Conservation (phyloP, 1,140 invertebrate genomes). For the Gryllus bimaculatus region DNA sequence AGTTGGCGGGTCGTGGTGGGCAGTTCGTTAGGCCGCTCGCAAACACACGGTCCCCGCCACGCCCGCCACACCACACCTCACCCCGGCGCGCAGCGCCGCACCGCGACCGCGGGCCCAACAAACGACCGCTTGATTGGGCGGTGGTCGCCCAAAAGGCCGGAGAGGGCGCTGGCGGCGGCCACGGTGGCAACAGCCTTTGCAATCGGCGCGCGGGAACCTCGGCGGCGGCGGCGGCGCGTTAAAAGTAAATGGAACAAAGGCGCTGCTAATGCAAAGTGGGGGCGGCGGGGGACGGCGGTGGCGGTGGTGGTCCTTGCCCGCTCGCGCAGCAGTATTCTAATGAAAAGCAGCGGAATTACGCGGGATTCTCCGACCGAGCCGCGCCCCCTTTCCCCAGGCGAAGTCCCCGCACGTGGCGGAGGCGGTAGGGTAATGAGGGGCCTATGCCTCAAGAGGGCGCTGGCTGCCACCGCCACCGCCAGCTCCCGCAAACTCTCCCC, state of each 20-base stretch:
- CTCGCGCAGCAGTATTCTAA: background rate
- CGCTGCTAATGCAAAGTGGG: background rate
- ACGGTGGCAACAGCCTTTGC: background rate
- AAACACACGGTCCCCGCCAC: no score
- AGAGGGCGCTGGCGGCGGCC: background rate
- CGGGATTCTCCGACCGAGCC: background rate
- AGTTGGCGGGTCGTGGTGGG: no score
- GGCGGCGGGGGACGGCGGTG: background rate
- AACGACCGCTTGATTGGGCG: background rate
- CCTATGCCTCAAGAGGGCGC: background rate
- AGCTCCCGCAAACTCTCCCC: background rate
- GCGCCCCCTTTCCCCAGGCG: background rate
- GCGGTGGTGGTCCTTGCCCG: background rate
- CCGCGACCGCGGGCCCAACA: background rate
- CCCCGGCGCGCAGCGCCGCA: background rate
- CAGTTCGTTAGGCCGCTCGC: no score
- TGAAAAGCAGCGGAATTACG: background rate
- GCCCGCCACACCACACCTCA: no score
- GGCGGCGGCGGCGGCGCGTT: background rate
- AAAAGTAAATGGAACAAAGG: slow-evolving; percentile 5
- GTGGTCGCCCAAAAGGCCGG: background rate
- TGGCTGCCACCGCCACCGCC: background rate
- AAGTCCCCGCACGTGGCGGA: background rate
- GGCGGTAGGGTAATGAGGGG: background rate
- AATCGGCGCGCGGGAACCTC: background rate